Evolutionary conservation across 2,113 vertebrate genomes (phyloP), one percentile per base, ranked within the genome.

Genomic region (Nothocercus julius): DNA sequence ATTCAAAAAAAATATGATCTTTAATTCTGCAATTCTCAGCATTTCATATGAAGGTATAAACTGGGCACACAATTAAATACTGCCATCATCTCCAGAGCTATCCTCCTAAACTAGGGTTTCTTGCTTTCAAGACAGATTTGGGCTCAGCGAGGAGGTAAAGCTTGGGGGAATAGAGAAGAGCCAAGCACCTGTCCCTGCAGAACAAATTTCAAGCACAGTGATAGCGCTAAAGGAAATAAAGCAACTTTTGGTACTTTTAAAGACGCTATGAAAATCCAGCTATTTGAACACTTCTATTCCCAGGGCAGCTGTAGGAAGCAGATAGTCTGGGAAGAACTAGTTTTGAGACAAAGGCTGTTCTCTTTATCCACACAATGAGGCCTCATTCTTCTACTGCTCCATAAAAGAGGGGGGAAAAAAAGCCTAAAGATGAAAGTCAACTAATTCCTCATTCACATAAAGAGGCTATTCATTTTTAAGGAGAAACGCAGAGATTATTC

Each of bases 401-500:
- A 42, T 24, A 28, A 7, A 53, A 72, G n/a, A 72, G 30, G 79
- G 69, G 13, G 61, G 68, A 47, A 73, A 53, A 82, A 85, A 27
- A 7, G 2, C 3, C 13, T 74, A 64, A 82, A 89, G 14, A 89
- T 58, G 75, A 38, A 90, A 92, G 36, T 76, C 27, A 76, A 62
- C 75, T 66, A 90, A 93, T 69, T 88, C 80, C 76, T 76, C 66
- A 24, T 51, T 70, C 3, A 1, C 36, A 96, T 90, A 92, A 95
- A 94, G 75, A 90, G 13, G 4, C 61, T 56, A 84, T 95, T 97
- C 92, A 92, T 93, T 93, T 97, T 88, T 36, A 68, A 84, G 66
- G 67, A 87, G 68, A 88, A 90, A 73, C 49, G 45, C 28, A 72
- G 82, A 81, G 69, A 90, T 86, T 61, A 88, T 89, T 88, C 92